Evolutionary conservation across 2,797 vertebrate genomes (phyloP).

Genomic region (Syngnathus acus): DNA sequence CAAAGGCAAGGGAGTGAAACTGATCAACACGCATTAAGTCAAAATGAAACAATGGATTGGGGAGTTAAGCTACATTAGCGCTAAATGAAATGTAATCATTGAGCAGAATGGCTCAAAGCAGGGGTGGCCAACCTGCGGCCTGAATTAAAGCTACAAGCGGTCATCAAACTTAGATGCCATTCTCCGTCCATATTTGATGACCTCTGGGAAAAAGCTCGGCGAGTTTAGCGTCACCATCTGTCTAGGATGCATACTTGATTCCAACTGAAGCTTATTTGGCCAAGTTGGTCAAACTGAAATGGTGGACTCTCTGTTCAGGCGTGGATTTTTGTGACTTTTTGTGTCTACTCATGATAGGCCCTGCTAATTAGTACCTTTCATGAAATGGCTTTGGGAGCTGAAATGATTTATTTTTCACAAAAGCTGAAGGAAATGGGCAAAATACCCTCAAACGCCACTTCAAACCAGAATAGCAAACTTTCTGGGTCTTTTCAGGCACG

Average conservation of each 20-base stretch:
- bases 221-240: neutral
- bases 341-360: too few species aligned
- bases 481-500: too few species aligned
- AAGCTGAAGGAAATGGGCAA: too few species aligned
- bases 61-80: slow-evolving; percentile 1
- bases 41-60: neutral
- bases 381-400: too few species aligned
- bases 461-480: too few species aligned
- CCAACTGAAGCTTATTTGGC: neutral
- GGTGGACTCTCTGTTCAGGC: neutral
- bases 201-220: neutral
- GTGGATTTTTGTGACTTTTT: neutral
- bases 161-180: neutral
- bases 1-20: neutral
- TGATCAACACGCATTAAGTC: neutral
- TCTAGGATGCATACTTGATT: neutral
- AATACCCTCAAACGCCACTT: too few species aligned
- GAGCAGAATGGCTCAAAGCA: neutral
- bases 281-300: neutral
- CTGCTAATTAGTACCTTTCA: too few species aligned
- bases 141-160: neutral
- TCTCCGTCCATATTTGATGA: neutral
- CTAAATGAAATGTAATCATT: neutral
- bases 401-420: too few species aligned
- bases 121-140: neutral